phyloP scores from a whole-genome alignment of 2,888 invertebrate genomes.

The Sceliomorpha sp. region DNA sequence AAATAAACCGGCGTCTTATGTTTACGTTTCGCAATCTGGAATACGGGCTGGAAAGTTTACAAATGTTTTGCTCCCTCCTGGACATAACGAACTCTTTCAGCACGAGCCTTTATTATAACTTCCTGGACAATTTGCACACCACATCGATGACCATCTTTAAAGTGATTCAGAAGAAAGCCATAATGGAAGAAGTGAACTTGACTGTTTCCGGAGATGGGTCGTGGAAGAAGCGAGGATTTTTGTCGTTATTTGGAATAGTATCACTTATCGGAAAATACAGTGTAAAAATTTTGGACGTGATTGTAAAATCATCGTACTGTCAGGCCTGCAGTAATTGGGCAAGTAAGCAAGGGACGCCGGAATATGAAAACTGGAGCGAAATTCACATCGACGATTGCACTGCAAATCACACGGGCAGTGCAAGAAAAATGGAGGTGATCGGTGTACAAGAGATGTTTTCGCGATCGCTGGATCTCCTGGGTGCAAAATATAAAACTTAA shows the following conservation, averaged over 20 bases:
- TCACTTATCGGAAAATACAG: slow-evolving; percentile 40
- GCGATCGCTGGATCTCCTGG: too few relatives aligned
- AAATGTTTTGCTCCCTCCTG: slow-evolving; percentile 58
- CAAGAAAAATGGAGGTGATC: too few relatives aligned
- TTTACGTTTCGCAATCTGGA: slow-evolving; percentile 58
- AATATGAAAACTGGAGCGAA: too few relatives aligned
- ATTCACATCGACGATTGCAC: too few relatives aligned
- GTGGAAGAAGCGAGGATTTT: slow-evolving; percentile 40
- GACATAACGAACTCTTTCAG: slow-evolving; percentile 39
- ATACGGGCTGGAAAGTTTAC: slow-evolving; percentile 54
- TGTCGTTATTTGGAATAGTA: slow-evolving; percentile 43
- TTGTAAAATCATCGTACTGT: too few relatives aligned
- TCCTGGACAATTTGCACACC: slow-evolving; percentile 20
- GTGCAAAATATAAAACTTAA: too few relatives aligned
- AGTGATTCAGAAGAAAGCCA: too few relatives aligned
- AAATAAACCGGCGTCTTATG: slow-evolving; percentile 59
- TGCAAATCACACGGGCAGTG: too few relatives aligned
- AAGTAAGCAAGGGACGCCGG: not conserved
- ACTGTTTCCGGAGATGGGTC: slow-evolving; percentile 46
- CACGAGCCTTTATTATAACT: slow-evolving; percentile 22
- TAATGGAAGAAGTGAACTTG: slow-evolving; percentile 45
- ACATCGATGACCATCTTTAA: slow-evolving; percentile 34
- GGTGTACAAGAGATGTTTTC: too few relatives aligned
- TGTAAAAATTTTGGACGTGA: too few relatives aligned
- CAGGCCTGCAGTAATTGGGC: too few relatives aligned